A percentile compares a stretch with the other conserved stretches of the same genome.
These are phyloP conservation scores for Myrmophylax atrothorax DNA, from an alignment of 2,113 vertebrate genomes.

Conservation along the genomic window DNA sequence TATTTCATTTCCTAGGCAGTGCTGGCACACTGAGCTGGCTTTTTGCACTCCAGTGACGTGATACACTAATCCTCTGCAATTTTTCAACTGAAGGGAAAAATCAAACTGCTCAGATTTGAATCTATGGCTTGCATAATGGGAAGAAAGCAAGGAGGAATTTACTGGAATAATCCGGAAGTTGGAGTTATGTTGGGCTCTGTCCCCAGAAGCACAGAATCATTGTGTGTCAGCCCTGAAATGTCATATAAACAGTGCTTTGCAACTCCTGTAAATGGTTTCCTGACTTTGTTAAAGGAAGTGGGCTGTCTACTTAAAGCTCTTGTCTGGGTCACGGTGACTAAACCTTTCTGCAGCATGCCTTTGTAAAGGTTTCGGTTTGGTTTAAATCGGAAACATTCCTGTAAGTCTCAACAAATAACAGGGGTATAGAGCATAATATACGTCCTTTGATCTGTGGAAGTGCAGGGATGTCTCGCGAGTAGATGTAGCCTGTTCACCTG, in stretches of 20 bases:
- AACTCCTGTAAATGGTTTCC: conserved; percentile 31
- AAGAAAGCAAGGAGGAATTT: conserved; percentile 4
- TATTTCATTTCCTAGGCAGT: not conserved
- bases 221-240: conserved; percentile 17
- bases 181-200: not conserved
- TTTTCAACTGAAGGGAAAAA: not conserved
- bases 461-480: not conserved
- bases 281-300: conserved; percentile 49
- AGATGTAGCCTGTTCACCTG: not conserved
- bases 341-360: not conserved
- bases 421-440: not conserved
- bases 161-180: not conserved
- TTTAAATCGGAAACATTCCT: not conserved
- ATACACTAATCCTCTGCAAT: not conserved
- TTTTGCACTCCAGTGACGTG: not conserved
- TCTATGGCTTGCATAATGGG: not conserved
- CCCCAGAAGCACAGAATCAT: conserved; percentile 1
- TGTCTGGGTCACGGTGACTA: conserved; percentile 57
- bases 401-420: not conserved
- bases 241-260: conserved; percentile 22
- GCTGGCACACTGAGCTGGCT: not conserved
- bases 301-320: conserved; percentile 34
- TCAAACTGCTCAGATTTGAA: not conserved
- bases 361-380: not conserved
- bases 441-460: not conserved